Percentiles rank a stretch among this genome's conserved stretches.
Conservation (phyloP, 1,140 invertebrate genomes). For the Anadara kagoshimensis region DNA sequence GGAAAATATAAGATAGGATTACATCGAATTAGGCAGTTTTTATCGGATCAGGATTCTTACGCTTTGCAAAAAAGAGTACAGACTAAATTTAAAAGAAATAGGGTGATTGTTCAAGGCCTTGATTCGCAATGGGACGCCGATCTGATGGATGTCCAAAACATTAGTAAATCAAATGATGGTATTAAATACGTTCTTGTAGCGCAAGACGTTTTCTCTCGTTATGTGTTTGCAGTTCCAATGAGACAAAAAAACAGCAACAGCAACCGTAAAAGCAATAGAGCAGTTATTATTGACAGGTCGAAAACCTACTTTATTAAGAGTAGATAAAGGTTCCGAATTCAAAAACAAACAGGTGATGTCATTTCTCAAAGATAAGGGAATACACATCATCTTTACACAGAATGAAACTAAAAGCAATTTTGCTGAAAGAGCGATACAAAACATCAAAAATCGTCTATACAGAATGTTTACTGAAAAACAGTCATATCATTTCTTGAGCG, state of each 20-base stretch:
- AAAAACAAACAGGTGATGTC: background rate
- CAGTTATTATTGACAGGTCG: background rate
- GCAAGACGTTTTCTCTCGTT: conserved; percentile 26
- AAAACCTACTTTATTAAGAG: conserved; percentile 8
- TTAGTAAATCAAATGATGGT: conserved; percentile 14
- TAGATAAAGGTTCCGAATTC: conserved; percentile 30
- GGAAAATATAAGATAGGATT: conserved; percentile 26
- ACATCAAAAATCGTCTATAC: conserved; percentile 17
- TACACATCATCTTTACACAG: conserved; percentile 8
- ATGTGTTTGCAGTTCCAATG: background rate
- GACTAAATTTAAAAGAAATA: conserved; percentile 11
- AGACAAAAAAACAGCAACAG: conserved; percentile 9
- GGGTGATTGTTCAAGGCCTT: conserved; percentile 9
- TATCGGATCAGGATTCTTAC: conserved; percentile 22
- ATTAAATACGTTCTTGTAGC: conserved; percentile 24
- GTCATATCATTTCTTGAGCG: conserved; percentile 17
- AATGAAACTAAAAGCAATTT: conserved; percentile 21
- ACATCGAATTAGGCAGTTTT: conserved; percentile 7
- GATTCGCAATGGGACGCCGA: conserved; percentile 22
- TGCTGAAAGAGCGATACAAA: conserved; percentile 23
- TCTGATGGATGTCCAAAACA: conserved; percentile 1
- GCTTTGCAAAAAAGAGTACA: conserved; percentile 2
- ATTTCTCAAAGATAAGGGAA: background rate
- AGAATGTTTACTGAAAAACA: conserved; percentile 7
- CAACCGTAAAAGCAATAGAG: background rate